phyloP scores from a whole-genome alignment of 2,888 invertebrate genomes.

The Danaus chrysippus region DNA sequence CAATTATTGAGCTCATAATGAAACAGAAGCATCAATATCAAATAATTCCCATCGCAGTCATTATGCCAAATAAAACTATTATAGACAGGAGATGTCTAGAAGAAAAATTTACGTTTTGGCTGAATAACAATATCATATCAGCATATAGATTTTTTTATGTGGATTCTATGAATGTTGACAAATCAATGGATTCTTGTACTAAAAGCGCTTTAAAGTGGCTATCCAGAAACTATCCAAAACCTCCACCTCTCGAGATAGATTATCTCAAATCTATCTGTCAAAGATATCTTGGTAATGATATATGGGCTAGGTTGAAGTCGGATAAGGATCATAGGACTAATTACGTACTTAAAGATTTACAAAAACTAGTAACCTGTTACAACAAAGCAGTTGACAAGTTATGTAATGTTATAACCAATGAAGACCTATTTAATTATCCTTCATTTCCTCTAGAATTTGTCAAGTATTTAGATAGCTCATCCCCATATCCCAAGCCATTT shows the following conservation, averaged over 20 bases:
- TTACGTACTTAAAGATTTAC: slow-evolving; percentile 73
- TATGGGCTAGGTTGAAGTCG: slow-evolving; percentile 78
- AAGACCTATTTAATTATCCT: slow-evolving; percentile 78
- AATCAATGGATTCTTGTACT: slow-evolving; percentile 51
- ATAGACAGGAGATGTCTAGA: slow-evolving; percentile 42
- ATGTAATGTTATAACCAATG: slow-evolving; percentile 78
- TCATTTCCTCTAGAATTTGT: slow-evolving; percentile 83
- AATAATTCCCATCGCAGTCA: slow-evolving; percentile 60
- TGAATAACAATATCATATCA: slow-evolving; percentile 53
- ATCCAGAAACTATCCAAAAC: slow-evolving; percentile 68
- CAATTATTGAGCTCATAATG: slow-evolving; percentile 51
- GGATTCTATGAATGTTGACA: slow-evolving; percentile 47
- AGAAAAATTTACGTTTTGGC: slow-evolving; percentile 43
- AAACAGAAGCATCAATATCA: slow-evolving; percentile 63
- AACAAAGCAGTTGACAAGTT: slow-evolving; percentile 83
- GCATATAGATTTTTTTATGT: slow-evolving; percentile 58
- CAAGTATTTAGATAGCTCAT: slow-evolving; percentile 66
- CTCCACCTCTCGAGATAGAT: slow-evolving; percentile 79
- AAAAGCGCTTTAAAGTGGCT: slow-evolving; percentile 71
- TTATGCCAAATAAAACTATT: slow-evolving; percentile 47
- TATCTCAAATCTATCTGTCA: slow-evolving; percentile 76
- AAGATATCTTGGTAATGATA: slow-evolving; percentile 79
- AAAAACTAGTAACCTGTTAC: slow-evolving; percentile 80
- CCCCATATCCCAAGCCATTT: slow-evolving; percentile 80
- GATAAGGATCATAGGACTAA: slow-evolving; percentile 59